These are phyloP conservation scores for Molossus alvarezi DNA, from an alignment of 2,797 vertebrate species.

Conservation along the genomic window DNA sequence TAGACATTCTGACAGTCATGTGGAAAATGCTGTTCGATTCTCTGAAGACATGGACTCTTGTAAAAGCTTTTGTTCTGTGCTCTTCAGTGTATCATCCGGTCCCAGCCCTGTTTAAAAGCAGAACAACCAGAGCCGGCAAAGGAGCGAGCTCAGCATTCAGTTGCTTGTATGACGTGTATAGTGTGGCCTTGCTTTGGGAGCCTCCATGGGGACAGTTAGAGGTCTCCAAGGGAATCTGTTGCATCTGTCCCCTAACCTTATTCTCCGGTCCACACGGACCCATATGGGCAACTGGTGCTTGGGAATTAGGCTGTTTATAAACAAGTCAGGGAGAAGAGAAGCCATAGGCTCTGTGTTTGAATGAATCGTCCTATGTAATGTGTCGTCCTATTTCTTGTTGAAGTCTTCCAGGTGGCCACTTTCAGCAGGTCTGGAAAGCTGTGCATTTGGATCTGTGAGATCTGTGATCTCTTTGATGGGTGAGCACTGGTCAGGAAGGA, in stretches of 20 bases:
- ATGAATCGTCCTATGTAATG: background rate
- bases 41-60: background rate
- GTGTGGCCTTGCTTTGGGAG: background rate
- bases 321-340: background rate
- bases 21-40: background rate
- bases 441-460: background rate
- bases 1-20: no score
- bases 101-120: background rate
- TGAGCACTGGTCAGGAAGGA: background rate
- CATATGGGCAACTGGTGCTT: background rate
- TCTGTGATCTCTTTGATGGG: background rate
- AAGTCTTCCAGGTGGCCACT: background rate
- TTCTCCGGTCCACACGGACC: accelerated
- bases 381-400: background rate
- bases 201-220: background rate
- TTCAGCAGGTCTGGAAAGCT: background rate
- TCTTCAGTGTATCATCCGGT: background rate
- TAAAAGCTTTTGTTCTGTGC: background rate
- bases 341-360: background rate
- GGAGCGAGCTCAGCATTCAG: background rate
- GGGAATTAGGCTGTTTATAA: background rate
- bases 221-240: background rate
- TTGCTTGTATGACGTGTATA: accelerated
- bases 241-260: background rate
- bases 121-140: background rate